Evolutionary conservation across 2,888 invertebrate species (phyloP).

Genomic region (Melangyna quadrimaculata): DNA sequence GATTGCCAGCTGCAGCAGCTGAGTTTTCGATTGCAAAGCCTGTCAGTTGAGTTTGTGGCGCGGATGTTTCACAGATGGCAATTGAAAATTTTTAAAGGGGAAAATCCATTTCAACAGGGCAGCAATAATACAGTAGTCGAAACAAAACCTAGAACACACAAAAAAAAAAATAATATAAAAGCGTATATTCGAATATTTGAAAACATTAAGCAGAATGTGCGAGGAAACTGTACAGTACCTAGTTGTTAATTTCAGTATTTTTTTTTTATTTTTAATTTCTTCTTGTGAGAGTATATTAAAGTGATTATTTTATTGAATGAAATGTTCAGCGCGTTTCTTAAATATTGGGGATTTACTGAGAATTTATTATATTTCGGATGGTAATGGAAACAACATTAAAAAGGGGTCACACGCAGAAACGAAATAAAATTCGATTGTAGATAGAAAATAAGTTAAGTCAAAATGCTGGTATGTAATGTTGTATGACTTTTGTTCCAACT

Average conservation of each 20-base stretch:
- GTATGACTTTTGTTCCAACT: neutral
- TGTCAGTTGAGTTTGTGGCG: conserved; percentile 55
- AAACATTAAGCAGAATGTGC: conserved; percentile 60
- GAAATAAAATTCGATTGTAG: neutral
- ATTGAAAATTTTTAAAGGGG: conserved; percentile 47
- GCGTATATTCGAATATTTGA: conserved; percentile 22
- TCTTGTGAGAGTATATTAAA: conserved; percentile 58
- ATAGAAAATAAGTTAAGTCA: neutral
- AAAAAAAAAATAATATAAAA: conserved; percentile 16
- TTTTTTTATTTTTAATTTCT: neutral
- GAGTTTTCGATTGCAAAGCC: conserved; percentile 63
- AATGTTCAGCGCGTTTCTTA: conserved; percentile 45
- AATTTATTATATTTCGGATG: conserved; percentile 10
- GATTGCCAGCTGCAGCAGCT: conserved; percentile 70
- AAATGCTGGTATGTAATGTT: neutral
- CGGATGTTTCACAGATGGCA: conserved; percentile 69
- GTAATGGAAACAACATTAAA: neutral
- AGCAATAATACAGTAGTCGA: neutral
- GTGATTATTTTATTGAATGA: conserved; percentile 32
- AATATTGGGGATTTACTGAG: conserved; percentile 39
- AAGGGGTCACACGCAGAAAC: conserved; percentile 8
- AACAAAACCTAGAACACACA: conserved; percentile 18
- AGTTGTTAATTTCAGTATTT: conserved; percentile 25
- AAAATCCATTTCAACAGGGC: conserved; percentile 9
- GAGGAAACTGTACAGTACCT: too few species aligned